phyloP scores from a whole-genome alignment of 1,140 invertebrate species.

The Drosophila santomea region DNA sequence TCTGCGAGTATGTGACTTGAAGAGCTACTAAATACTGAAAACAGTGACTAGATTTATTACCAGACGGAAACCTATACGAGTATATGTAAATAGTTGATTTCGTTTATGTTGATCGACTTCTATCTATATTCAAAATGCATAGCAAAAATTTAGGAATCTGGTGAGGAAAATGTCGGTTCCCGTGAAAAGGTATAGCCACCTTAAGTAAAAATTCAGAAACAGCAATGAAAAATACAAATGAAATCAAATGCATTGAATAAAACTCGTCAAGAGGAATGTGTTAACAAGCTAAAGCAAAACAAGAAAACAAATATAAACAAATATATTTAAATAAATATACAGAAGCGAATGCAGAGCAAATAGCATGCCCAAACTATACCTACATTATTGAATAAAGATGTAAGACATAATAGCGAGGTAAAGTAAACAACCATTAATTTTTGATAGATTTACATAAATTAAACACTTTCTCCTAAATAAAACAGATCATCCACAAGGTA shows the following conservation, averaged over 20 bases:
- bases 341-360: constrained; percentile 41
- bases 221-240: constrained; percentile 26
- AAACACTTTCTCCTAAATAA: constrained; percentile 17
- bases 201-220: constrained; percentile 33
- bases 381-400: constrained; percentile 25
- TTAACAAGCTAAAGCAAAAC: constrained; percentile 72
- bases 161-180: constrained; percentile 45
- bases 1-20: constrained; percentile 4
- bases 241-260: constrained; percentile 75
- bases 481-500: constrained; percentile 16
- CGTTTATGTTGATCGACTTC: constrained; percentile 55
- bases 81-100: constrained; percentile 71
- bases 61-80: constrained; percentile 11
- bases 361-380: constrained; percentile 30
- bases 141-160: constrained; percentile 38
- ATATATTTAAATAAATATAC: constrained; percentile 64
- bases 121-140: constrained; percentile 58
- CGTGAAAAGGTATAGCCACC: constrained; percentile 36
- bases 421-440: constrained; percentile 67
- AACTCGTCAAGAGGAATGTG: constrained; percentile 83
- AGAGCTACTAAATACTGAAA: constrained; percentile 6
- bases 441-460: constrained; percentile 76
- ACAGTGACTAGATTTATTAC: constrained; percentile 18
- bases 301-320: constrained; percentile 41
- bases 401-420: constrained; percentile 29